These are phyloP conservation scores for Potorous gilbertii DNA, from an alignment of 2,797 vertebrate species.

Conservation along the genomic window DNA sequence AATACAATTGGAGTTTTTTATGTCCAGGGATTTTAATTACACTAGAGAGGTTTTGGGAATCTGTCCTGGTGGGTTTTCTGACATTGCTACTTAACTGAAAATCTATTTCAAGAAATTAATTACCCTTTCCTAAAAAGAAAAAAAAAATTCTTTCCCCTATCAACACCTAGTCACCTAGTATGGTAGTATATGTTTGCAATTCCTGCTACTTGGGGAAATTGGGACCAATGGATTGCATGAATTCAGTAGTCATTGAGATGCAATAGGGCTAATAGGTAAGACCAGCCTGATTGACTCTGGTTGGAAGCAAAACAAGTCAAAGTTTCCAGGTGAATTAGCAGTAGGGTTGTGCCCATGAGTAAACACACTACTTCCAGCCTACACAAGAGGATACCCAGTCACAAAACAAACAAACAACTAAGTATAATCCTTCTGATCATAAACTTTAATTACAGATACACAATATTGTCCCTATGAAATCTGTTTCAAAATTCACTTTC, in stretches of 20 bases:
- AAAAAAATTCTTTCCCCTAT: neutral
- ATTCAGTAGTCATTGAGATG: neutral
- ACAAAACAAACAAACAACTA: conserved; percentile 56
- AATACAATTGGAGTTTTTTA: conserved; percentile 43
- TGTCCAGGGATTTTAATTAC: neutral
- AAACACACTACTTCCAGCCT: neutral
- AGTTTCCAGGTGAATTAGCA: neutral
- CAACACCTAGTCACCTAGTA: neutral
- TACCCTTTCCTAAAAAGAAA: conserved; percentile 61
- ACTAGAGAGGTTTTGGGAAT: conserved; percentile 48
- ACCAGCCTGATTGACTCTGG: neutral
- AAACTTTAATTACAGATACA: conserved; percentile 66
- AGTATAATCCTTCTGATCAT: conserved; percentile 74
- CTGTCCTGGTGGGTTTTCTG: conserved; percentile 68
- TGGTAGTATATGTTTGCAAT: neutral
- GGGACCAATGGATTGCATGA: neutral
- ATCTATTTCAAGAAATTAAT: conserved; percentile 49
- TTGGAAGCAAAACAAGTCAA: neutral
- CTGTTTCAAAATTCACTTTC: conserved; percentile 49
- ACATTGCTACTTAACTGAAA: conserved; percentile 56
- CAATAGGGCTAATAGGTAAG: neutral
- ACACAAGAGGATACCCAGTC: neutral
- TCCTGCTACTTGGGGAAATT: neutral
- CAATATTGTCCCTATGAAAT: conserved; percentile 66
- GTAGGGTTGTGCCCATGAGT: neutral